Conservation (phyloP, 2,888 invertebrate species). For the Sclerodermus sp. region DNA sequence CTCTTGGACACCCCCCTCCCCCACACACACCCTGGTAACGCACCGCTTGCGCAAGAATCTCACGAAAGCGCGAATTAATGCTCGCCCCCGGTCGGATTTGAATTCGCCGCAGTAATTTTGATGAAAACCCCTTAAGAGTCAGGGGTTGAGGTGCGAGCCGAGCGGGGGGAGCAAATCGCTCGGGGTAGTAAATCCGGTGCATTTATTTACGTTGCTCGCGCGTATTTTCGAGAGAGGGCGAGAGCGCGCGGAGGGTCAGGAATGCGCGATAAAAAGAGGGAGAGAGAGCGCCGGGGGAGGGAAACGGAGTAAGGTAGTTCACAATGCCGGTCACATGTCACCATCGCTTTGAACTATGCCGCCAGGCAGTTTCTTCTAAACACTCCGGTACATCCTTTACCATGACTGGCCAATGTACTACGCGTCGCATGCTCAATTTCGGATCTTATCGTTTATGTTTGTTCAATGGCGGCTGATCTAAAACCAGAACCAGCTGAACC, state of each 20-base stretch:
- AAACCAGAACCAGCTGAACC: too few species aligned
- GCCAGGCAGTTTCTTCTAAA: constrained; percentile 40
- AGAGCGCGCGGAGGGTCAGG: not conserved
- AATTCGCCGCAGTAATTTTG: too few species aligned
- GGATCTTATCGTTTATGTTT: constrained; percentile 27
- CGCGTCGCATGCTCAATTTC: constrained; percentile 30
- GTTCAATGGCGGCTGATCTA: constrained; percentile 8
- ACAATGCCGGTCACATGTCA: constrained; percentile 51
- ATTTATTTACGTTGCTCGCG: too few species aligned
- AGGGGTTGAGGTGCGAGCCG: too few species aligned
- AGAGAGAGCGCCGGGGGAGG: constrained; percentile 8
- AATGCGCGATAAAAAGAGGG: not conserved
- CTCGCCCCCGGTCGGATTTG: too few species aligned
- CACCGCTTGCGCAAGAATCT: too few species aligned
- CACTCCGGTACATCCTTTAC: constrained; percentile 13
- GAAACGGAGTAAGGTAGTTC: constrained; percentile 30
- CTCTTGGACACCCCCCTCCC: too few species aligned
- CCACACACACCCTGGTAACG: too few species aligned
- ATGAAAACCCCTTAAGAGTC: too few species aligned
- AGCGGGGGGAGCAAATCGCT: too few species aligned
- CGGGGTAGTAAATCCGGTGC: too few species aligned
- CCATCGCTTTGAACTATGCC: constrained; percentile 46
- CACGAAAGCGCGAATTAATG: too few species aligned
- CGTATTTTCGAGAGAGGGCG: not conserved
- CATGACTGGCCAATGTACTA: constrained; percentile 2